phyloP scores from a whole-genome alignment of 2,797 vertebrate genomes.

The Enteromius viviparus region DNA sequence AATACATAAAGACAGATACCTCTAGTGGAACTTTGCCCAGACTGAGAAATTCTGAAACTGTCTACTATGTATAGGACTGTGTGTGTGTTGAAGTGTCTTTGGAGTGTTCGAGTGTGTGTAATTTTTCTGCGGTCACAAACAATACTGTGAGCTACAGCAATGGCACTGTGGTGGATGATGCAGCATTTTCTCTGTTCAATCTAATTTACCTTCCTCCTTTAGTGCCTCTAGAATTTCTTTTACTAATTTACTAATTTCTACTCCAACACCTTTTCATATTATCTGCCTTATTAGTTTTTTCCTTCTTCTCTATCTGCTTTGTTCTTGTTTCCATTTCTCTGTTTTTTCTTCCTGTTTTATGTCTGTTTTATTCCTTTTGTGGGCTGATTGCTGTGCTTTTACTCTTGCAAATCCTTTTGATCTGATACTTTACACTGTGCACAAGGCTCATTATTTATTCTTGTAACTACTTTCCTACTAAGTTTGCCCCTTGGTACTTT shows the following conservation, averaged over 20 bases:
- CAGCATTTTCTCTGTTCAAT: conserved; percentile 23
- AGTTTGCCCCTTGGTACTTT: background rate
- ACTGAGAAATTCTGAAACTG: conserved; percentile 12
- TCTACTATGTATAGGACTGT: conserved; percentile 14
- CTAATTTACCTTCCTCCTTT: conserved; percentile 27
- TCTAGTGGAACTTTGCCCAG: conserved; percentile 18
- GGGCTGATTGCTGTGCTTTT: background rate
- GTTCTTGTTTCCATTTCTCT: background rate
- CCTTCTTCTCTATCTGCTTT: background rate
- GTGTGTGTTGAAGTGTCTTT: conserved; percentile 23
- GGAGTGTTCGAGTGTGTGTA: conserved; percentile 23
- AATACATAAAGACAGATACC: background rate
- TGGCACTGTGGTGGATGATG: conserved; percentile 36
- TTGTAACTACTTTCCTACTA: background rate
- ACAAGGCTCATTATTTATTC: background rate
- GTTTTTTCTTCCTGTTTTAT: background rate
- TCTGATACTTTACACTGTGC: background rate
- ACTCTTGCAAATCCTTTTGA: background rate
- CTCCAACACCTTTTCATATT: background rate
- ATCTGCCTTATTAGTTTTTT: background rate
- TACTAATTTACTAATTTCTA: background rate
- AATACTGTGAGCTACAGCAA: conserved; percentile 53
- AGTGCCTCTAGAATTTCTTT: background rate
- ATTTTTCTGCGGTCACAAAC: conserved; percentile 34
- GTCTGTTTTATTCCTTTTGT: background rate